phyloP scores from a whole-genome alignment of 1,140 invertebrate species.

The Drosophila kepulauana region DNA sequence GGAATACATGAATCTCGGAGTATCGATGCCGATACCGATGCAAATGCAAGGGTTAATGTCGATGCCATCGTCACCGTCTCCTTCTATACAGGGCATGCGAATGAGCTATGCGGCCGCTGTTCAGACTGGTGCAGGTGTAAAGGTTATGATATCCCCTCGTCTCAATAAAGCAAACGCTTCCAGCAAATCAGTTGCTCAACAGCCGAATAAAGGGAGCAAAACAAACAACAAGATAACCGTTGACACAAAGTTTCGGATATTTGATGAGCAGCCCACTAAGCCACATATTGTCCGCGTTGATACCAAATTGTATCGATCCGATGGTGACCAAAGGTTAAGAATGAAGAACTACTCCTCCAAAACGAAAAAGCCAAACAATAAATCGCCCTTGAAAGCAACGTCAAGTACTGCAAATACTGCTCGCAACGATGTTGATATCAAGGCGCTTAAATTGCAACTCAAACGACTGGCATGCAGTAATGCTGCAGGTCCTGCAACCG shows the following conservation, averaged over 20 bases:
- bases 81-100: constrained; percentile 19
- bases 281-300: constrained; percentile 48
- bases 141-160: constrained; percentile 55
- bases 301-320: constrained; percentile 23
- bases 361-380: constrained; percentile 21
- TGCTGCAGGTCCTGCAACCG: constrained; percentile 3
- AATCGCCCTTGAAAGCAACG: constrained; percentile 4
- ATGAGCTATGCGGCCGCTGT: constrained; percentile 64
- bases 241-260: constrained; percentile 46
- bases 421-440: constrained; percentile 35
- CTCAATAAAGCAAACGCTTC: constrained; percentile 38
- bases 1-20: constrained; percentile 51
- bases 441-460: constrained; percentile 30
- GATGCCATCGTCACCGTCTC: constrained; percentile 6
- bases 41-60: too few species aligned
- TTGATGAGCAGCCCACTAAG: constrained; percentile 56
- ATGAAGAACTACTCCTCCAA: constrained; percentile 25
- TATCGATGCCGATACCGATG: not conserved
- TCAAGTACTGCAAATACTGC: not conserved
- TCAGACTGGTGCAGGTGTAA: constrained; percentile 34
- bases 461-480: constrained; percentile 38
- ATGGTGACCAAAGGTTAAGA: constrained; percentile 5
- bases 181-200: not conserved
- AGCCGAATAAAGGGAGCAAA: constrained; percentile 13
- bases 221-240: constrained; percentile 25